phyloP scores from a whole-genome alignment of 2,888 invertebrate genomes.

The Psococerastis gibbosa region DNA sequence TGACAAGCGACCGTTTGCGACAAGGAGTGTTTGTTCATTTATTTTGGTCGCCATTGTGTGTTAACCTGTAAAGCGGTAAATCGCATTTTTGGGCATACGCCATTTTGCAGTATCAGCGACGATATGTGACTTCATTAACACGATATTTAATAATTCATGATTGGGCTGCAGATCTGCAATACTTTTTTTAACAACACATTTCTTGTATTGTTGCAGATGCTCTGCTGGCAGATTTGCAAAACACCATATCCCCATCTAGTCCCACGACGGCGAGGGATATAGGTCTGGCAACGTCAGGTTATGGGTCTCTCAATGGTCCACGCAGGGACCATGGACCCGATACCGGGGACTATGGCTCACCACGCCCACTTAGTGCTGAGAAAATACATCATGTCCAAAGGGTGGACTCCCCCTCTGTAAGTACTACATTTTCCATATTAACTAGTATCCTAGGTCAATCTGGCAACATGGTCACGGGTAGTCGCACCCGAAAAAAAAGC shows the following conservation, averaged over 20 bases:
- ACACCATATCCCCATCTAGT: conserved; percentile 51
- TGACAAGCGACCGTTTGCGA: no score
- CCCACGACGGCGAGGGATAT: conserved; percentile 19
- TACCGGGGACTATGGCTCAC: conserved; percentile 13
- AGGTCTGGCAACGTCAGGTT: conserved; percentile 38
- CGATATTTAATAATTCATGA: background rate
- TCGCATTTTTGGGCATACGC: no score
- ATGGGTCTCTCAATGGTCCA: conserved; percentile 57
- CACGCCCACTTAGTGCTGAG: conserved; percentile 18
- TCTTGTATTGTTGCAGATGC: conserved; percentile 53
- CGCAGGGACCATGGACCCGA: conserved; percentile 29
- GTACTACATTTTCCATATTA: no score
- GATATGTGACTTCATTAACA: conserved; percentile 11
- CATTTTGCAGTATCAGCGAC: no score
- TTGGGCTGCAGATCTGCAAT: background rate
- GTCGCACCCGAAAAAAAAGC: no score
- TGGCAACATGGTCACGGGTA: no score
- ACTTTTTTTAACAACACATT: background rate
- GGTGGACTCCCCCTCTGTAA: conserved; percentile 39
- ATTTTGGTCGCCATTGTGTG: no score
- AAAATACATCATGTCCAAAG: conserved; percentile 18
- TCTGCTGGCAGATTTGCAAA: conserved; percentile 85
- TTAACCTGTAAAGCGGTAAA: no score
- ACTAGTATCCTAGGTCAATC: no score
- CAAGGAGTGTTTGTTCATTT: no score